phyloP scores from a whole-genome alignment of 2,113 vertebrate species.

The Athene noctua region DNA sequence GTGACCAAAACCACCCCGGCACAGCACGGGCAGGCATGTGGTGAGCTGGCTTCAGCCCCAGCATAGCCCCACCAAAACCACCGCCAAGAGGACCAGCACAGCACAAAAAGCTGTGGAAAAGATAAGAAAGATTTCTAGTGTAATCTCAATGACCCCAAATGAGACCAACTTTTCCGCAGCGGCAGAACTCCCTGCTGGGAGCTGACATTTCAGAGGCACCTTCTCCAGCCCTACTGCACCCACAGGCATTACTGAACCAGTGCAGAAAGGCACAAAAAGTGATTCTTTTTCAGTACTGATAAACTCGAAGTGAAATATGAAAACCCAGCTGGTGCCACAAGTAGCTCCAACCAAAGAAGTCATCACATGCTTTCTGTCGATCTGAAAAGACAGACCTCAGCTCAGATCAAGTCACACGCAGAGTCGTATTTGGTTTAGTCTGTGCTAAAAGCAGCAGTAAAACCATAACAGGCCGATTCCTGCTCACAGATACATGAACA shows the following conservation, averaged over 20 bases:
- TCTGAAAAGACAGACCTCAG: background rate
- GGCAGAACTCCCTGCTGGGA: background rate
- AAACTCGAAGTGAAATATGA: background rate
- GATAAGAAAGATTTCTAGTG: background rate
- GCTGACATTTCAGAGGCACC: background rate
- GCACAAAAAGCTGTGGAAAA: background rate
- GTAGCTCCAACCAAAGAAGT: background rate
- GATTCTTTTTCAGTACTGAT: background rate
- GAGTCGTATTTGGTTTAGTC: background rate
- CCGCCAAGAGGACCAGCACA: rapidly evolving
- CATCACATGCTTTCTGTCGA: rapidly evolving
- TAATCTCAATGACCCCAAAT: background rate
- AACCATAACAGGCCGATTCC: rapidly evolving
- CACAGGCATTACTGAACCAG: background rate
- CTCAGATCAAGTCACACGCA: background rate
- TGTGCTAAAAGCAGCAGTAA: background rate
- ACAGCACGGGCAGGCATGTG: rapidly evolving
- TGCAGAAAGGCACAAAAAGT: background rate
- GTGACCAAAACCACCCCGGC: background rate
- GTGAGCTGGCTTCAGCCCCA: background rate
- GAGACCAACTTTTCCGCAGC: background rate
- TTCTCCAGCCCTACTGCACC: background rate
- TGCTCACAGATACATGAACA: rapidly evolving
- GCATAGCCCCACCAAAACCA: background rate
- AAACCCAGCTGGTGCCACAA: background rate